Evolutionary conservation across 2,113 vertebrate species (phyloP), one percentile per base, ranked within the genome.

Genomic region (Turdus rufiventris): DNA sequence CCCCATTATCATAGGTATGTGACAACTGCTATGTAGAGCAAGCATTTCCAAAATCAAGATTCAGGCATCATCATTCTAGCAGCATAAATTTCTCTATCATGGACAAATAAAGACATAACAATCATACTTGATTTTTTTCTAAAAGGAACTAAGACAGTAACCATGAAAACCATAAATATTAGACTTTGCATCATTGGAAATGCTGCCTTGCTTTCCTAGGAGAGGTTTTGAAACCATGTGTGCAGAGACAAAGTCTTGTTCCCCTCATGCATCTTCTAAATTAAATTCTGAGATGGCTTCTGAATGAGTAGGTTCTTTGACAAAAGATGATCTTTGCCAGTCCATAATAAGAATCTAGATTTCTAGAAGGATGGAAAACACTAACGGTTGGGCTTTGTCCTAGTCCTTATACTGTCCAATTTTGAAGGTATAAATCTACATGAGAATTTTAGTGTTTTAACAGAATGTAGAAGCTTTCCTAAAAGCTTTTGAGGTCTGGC

Each of bases 101-200:
- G 11, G 10, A 94, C 82, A 89, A 96, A 96, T 21, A 77, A 91
- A 97, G 85, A 88, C 16, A 48, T 93, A 94, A 90, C 25, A 72
- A 94, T 91, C 87, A 61, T 43, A 96, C 91, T 88, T 95, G 34
- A 65, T 91, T 96, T 72, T 50, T 94, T 96, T 92, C 66, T 92
- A 95, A 88, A 97, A 92, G 66, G 72, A 96, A 87, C 77, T 89
- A 95, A 92, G 76, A 95, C 14, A 91, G 50, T 84, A 97, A 95
- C 58, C 54, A 91, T 89, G 82, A 96, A 96, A 97, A 91, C 18
- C 8, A 23, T 89, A 95, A 97, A 96, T 96, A 97, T 79, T 96
- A 91, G 80, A 84, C 74, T 96, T 95, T 88, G 58, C 94, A 84
- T 89, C 93, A 81, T 70, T 93, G 81, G 90, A 96, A 97, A 92